These are phyloP conservation scores for Melangyna quadrimaculata DNA, from an alignment of 2,888 invertebrate genomes.

Conservation along the genomic window DNA sequence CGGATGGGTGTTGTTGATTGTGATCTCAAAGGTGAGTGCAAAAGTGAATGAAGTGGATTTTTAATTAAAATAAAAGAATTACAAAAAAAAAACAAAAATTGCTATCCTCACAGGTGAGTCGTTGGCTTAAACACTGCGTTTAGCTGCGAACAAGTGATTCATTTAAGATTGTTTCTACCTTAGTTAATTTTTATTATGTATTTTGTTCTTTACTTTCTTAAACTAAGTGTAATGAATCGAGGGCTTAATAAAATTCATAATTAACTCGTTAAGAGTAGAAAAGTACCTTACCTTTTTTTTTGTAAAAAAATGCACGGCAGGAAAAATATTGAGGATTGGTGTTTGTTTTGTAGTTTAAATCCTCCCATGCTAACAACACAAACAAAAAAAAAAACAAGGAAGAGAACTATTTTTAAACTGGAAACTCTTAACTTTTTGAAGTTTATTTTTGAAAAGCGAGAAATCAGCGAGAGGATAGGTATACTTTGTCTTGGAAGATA, in stretches of 20 bases:
- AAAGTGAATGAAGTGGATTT: slow-evolving; percentile 67
- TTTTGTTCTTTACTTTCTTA: neutral
- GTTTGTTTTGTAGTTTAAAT: neutral
- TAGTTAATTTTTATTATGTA: slow-evolving; percentile 3
- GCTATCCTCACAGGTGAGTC: neutral
- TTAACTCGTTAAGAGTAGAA: slow-evolving; percentile 3
- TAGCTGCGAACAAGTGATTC: slow-evolving; percentile 19
- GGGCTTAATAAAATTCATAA: slow-evolving; percentile 15
- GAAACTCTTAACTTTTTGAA: neutral
- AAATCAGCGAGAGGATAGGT: too few species aligned
- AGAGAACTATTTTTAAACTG: neutral
- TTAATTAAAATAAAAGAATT: slow-evolving; percentile 69
- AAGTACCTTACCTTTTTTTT: neutral
- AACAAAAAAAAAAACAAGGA: neutral
- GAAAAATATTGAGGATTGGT: neutral
- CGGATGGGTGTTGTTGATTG: slow-evolving; percentile 65
- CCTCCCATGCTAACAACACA: too few species aligned
- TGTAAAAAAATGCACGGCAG: neutral
- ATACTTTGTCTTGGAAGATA: too few species aligned
- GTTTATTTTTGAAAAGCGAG: neutral
- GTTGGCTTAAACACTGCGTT: slow-evolving; percentile 6
- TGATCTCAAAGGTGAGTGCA: slow-evolving; percentile 64
- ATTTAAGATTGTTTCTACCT: slow-evolving; percentile 13
- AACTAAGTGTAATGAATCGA: slow-evolving; percentile 15
- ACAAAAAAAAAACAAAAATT: neutral